Evolutionary conservation across 35 echinoderm and acorn worm genomes (phyloP), one percentile per base, ranked within the genome.

Genomic region (Acanthaster planci): DNA sequence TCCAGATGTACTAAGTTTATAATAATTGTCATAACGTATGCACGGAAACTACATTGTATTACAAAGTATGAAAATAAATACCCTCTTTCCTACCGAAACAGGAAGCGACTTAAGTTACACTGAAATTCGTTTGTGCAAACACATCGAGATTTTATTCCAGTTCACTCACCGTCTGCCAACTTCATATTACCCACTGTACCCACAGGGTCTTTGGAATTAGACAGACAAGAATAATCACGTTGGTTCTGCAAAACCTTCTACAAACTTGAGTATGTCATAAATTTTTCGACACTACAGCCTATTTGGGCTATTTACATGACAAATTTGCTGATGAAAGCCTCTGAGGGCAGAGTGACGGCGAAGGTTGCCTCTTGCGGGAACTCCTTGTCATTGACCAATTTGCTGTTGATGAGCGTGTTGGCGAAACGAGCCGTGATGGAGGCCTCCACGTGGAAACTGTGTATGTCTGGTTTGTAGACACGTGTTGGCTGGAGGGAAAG

Each of bases 311-410:
- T 80, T 89, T 83, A 89, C 87, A 89, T 89, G 23, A 81, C 82
- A 55, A 89, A 89, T 6, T 55, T 80, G 30, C 80, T 89, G 30
- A 89, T 89, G 60, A 89, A 89, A 18, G 87, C 87, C 37, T 89
- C 60, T 16, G 83, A 50, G 7, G 87, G 87, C 15, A 89, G 59
- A 0, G n/a, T 77, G 12, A 89, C 47, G 36, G 87, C 44, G 47
- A 89, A 89, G 19, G 34, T 75, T n/a, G 87, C 87, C 47, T 89
- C 87, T 27, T 68, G 57, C 26, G 87, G 56, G 21, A 8, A 60
- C 18, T 82, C 59, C 60, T 81, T 60, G 79, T 19, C 51, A 32
- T 84, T 83, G 32, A 53, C 27, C 31, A 89, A 80, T 36, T 38
- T 77, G 51, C 87, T 89, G 26, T 51, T 78, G 39, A 89, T 51